Conservation (phyloP, 92 coral and sea anemone genomes). For the Scolanthus callimorphus region DNA sequence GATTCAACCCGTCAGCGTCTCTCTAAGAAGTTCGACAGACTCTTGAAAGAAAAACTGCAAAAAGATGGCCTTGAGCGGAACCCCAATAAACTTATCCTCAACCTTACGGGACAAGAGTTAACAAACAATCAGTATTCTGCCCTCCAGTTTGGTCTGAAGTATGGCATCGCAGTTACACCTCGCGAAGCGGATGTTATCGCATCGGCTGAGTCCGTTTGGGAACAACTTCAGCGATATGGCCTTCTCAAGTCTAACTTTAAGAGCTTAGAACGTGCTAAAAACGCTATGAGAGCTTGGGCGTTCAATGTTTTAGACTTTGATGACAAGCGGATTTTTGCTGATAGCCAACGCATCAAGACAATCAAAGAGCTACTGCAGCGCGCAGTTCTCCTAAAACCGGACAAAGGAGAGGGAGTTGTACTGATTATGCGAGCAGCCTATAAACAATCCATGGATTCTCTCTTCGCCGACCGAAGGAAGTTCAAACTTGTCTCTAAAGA, state of each 20-base stretch:
- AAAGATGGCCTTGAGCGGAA: too few species aligned
- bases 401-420: constrained; percentile 51
- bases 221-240: not conserved
- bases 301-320: constrained; percentile 10
- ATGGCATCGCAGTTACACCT: too few species aligned
- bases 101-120: too few species aligned
- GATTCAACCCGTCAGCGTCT: too few species aligned
- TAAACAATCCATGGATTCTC: constrained; percentile 5
- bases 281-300: constrained; percentile 13
- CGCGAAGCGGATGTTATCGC: too few species aligned
- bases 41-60: too few species aligned
- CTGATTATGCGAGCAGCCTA: constrained; percentile 19
- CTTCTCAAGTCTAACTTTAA: not conserved
- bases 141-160: too few species aligned
- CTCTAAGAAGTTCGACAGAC: too few species aligned
- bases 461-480: constrained; percentile 33
- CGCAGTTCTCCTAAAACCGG: constrained; percentile 27
- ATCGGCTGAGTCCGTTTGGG: too few species aligned
- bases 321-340: not conserved
- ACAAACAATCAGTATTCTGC: too few species aligned
- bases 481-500: constrained; percentile 22
- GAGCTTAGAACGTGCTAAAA: not conserved
- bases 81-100: too few species aligned
- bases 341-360: constrained; percentile 4
- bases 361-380: constrained; percentile 10